phyloP scores from a whole-genome alignment of 2,888 invertebrate genomes.

The Cordilura impudica region DNA sequence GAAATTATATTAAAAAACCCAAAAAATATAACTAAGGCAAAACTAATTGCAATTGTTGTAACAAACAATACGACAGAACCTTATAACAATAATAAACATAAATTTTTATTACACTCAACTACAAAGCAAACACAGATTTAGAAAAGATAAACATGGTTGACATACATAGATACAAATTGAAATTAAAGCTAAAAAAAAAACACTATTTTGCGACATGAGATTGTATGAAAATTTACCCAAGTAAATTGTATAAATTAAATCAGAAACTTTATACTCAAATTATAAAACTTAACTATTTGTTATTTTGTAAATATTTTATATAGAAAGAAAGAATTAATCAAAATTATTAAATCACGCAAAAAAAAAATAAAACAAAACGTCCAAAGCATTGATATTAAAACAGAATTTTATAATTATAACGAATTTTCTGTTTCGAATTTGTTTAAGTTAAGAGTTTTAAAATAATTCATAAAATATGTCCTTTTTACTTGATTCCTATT shows the following conservation, averaged over 20 bases:
- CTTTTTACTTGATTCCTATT: slow-evolving; percentile 57
- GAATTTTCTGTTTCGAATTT: no score
- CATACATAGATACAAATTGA: not conserved
- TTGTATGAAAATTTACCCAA: not conserved
- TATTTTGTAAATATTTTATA: slow-evolving; percentile 3
- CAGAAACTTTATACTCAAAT: not conserved
- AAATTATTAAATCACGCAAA: slow-evolving; percentile 44
- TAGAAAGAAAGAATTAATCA: no score
- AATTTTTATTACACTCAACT: slow-evolving; percentile 46
- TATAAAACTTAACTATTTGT: not conserved
- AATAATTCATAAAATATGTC: slow-evolving; percentile 2
- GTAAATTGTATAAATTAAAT: not conserved
- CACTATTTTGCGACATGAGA: not conserved
- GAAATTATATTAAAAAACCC: slow-evolving; percentile 27
- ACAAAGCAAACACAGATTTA: slow-evolving; percentile 14
- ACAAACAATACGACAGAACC: slow-evolving; percentile 44
- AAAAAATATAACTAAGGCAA: not conserved
- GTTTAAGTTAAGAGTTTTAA: no score
- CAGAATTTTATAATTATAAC: slow-evolving; percentile 27
- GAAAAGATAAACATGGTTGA: not conserved
- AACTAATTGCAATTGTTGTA: slow-evolving; percentile 53
- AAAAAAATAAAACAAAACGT: slow-evolving; percentile 20
- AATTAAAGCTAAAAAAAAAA: slow-evolving; percentile 4
- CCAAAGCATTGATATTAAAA: slow-evolving; percentile 60
- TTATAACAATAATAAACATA: slow-evolving; percentile 57